phyloP scores from a whole-genome alignment of 2,888 invertebrate species.

The Acrocyrtus sp. region DNA sequence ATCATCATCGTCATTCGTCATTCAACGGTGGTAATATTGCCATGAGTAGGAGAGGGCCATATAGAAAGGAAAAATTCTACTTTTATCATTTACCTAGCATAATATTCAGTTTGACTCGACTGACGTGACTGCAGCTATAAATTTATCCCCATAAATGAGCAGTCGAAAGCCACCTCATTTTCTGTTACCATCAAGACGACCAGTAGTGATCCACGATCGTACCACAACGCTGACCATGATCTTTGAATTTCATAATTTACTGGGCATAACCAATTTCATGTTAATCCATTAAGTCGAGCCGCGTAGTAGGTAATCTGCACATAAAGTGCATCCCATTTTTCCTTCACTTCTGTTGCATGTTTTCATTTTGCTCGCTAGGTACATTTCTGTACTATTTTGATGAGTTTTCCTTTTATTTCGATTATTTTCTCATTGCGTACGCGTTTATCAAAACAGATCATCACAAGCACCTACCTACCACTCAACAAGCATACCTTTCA shows the following conservation, averaged over 20 bases:
- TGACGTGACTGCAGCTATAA: not conserved
- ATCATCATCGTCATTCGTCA: no score
- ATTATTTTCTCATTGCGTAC: not conserved
- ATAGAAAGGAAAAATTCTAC: no score
- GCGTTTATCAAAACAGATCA: not conserved
- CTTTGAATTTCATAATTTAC: no score
- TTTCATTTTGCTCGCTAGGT: not conserved
- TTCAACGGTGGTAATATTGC: no score
- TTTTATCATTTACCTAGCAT: no score
- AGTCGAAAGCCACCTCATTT: not conserved
- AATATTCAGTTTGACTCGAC: no score
- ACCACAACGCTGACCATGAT: constrained; percentile 39
- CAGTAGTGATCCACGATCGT: not conserved
- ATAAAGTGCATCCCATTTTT: not conserved
- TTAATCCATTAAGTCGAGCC: no score
- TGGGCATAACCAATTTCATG: constrained; percentile 18
- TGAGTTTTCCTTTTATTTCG: no score
- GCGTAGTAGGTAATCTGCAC: not conserved
- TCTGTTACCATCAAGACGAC: not conserved
- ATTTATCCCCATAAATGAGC: not conserved
- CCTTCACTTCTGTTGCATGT: not conserved
- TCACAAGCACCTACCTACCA: no score
- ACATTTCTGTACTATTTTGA: no score
- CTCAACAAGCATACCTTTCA: no score
- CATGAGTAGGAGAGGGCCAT: no score